These are phyloP conservation scores for Suncus etruscus DNA, from an alignment of 2,113 vertebrate species.

Conservation along the genomic window DNA sequence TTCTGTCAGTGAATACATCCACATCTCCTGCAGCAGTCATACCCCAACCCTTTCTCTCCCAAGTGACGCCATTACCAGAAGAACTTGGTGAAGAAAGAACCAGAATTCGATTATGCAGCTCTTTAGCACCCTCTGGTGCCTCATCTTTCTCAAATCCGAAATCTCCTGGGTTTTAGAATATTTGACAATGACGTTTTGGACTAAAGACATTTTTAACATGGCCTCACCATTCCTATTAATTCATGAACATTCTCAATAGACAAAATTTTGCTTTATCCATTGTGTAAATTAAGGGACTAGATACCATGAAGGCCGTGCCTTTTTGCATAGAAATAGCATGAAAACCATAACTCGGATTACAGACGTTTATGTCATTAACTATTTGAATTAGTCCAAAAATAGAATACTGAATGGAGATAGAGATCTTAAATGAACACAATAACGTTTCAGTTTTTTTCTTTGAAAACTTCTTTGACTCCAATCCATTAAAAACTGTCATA, in stretches of 20 bases:
- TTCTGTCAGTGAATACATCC: neutral
- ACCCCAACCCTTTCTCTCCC: neutral
- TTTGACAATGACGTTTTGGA: neutral
- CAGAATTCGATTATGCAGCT: constrained; percentile 68
- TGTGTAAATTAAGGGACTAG: neutral
- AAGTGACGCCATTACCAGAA: constrained; percentile 40
- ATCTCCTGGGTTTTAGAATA: constrained; percentile 48
- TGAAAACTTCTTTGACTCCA: no score
- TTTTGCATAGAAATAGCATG: neutral
- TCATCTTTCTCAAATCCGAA: constrained; percentile 56
- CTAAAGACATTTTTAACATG: neutral
- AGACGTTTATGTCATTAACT: neutral
- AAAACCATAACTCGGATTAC: neutral
- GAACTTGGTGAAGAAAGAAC: constrained; percentile 50
- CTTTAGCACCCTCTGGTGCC: constrained; percentile 81
- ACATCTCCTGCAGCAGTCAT: neutral
- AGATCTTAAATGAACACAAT: neutral
- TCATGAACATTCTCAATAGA: neutral
- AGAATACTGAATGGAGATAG: neutral
- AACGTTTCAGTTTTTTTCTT: no score
- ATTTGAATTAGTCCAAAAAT: neutral
- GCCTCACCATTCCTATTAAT: neutral
- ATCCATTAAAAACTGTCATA: neutral
- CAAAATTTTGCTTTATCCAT: neutral
- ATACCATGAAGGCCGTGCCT: neutral